A percentile compares a stretch with the other conserved stretches of the same genome.
Evolutionary conservation across 2,113 vertebrate species (phyloP).

Genomic region (Corynorhinus townsendii): DNA sequence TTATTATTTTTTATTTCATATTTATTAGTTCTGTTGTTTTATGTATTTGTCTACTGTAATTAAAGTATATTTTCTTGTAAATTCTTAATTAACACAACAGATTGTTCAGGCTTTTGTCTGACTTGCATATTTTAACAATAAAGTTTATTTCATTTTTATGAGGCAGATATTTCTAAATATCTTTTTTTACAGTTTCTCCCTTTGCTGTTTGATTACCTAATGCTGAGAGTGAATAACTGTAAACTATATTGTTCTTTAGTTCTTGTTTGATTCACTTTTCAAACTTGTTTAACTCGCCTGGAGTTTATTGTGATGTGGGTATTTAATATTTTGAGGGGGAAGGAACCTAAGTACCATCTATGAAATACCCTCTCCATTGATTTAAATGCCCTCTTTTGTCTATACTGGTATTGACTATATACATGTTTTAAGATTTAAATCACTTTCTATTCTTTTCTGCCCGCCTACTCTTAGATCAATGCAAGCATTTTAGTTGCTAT

Average conservation of each 20-base stretch:
- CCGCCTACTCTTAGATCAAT: neutral
- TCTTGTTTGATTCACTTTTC: neutral
- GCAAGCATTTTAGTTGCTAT: neutral
- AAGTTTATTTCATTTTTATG: neutral
- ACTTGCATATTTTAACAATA: neutral
- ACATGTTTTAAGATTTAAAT: neutral
- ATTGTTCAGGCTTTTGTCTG: neutral
- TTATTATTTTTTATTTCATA: neutral
- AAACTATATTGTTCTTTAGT: neutral
- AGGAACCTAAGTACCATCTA: neutral
- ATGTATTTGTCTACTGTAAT: neutral
- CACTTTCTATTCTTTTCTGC: neutral
- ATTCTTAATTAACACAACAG: neutral
- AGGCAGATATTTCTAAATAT: constrained; percentile 3
- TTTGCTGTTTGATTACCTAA: neutral
- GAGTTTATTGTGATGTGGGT: neutral
- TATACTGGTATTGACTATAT: neutral
- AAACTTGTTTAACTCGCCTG: neutral
- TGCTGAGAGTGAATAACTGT: neutral
- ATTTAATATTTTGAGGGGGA: neutral
- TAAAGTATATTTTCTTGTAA: neutral
- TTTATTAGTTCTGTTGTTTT: neutral
- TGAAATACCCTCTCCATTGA: neutral
- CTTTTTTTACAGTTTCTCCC: neutral
- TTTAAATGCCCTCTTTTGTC: neutral